Conservation (phyloP, 1,140 invertebrate genomes). For the Drosophila sp. region DNA sequence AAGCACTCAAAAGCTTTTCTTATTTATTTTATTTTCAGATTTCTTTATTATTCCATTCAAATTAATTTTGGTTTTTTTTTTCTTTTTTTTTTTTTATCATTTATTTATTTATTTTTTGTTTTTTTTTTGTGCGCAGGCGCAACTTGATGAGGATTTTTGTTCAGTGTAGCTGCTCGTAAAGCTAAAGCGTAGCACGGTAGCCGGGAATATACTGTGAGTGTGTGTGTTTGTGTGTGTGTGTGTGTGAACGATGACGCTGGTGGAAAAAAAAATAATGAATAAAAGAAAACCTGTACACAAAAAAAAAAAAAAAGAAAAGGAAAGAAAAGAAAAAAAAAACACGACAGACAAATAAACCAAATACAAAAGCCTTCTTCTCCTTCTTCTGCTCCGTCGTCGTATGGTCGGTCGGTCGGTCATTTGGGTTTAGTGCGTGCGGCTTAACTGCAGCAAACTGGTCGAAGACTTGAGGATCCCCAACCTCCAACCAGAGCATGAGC, state of each 20-base stretch:
- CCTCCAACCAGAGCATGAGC: constrained; percentile 13
- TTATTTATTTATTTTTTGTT: not conserved
- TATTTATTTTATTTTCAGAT: constrained; percentile 54
- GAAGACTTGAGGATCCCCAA: constrained; percentile 19
- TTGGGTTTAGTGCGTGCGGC: constrained; percentile 67
- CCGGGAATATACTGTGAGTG: constrained; percentile 32
- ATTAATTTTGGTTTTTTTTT: constrained; percentile 6
- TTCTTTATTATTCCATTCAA: constrained; percentile 56
- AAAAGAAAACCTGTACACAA: constrained; percentile 80
- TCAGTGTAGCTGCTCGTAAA: constrained; percentile 50
- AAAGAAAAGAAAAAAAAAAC: constrained; percentile 65
- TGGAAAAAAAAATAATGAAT: constrained; percentile 80
- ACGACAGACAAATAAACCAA: constrained; percentile 63
- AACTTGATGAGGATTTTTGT: constrained; percentile 44
- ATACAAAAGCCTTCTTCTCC: constrained; percentile 69
- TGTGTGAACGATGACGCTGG: constrained; percentile 68
- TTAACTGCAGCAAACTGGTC: constrained; percentile 77
- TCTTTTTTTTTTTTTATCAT: not conserved
- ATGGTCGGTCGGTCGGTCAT: constrained; percentile 17
- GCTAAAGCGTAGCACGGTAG: constrained; percentile 73
- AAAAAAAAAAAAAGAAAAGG: constrained; percentile 38
- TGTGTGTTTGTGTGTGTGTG: constrained; percentile 35
- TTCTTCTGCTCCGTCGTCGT: constrained; percentile 38
- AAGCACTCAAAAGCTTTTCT: constrained; percentile 60
- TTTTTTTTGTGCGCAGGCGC: constrained; percentile 47